phyloP scores from a whole-genome alignment of 2,888 invertebrate species.

The Entomobrya multifasciata region DNA sequence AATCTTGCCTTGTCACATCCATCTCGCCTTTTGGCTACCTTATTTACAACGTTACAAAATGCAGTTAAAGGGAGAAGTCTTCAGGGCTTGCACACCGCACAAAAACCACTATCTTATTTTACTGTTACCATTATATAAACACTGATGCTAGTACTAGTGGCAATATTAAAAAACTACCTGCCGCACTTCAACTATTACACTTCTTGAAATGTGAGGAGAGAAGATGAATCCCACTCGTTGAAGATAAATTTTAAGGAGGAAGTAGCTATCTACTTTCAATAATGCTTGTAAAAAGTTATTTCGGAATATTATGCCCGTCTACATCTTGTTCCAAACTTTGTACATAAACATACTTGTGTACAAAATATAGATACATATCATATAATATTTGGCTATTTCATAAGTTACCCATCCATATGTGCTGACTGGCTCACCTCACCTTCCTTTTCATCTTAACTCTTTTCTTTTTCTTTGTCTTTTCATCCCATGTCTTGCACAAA shows the following conservation, averaged over 20 bases:
- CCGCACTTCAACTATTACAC: constrained; percentile 3
- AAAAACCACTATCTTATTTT: background rate
- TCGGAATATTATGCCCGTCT: background rate
- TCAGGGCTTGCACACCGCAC: background rate
- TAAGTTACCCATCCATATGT: background rate
- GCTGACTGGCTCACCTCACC: background rate
- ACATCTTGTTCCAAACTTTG: background rate
- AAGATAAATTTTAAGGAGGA: constrained; percentile 50
- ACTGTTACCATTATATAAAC: too few species aligned
- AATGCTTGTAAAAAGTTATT: background rate
- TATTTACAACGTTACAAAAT: constrained; percentile 47
- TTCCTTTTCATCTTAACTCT: constrained; percentile 11
- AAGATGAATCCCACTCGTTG: constrained; percentile 16
- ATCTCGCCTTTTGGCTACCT: constrained; percentile 62
- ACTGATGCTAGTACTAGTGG: constrained; percentile 17
- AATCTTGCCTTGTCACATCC: constrained; percentile 71
- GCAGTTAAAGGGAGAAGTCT: constrained; percentile 16
- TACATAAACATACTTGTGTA: background rate
- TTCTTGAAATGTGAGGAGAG: constrained; percentile 42
- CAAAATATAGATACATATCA: too few species aligned
- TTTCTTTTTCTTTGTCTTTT: constrained; percentile 20
- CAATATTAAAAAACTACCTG: constrained; percentile 43
- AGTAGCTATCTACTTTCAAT: background rate
- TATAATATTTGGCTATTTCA: too few species aligned
- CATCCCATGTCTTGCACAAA: background rate